These are phyloP conservation scores for Drosophila paramelanica DNA, from an alignment of 2,888 invertebrate species.

Conservation along the genomic window DNA sequence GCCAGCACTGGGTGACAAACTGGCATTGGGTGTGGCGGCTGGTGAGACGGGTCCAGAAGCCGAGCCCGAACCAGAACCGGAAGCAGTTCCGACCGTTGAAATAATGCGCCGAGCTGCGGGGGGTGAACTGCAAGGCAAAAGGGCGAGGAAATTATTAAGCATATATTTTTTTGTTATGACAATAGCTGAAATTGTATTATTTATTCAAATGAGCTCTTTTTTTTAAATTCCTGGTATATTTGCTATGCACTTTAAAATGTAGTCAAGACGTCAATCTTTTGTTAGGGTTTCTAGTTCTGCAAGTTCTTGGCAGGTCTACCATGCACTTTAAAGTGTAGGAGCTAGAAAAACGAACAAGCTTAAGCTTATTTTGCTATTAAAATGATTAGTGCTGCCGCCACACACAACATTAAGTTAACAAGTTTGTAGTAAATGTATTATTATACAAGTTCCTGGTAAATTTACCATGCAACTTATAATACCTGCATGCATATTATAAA, in stretches of 20 bases:
- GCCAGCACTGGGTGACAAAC: slow-evolving; percentile 64
- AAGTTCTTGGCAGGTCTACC: too few species aligned
- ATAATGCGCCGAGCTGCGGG: slow-evolving; percentile 82
- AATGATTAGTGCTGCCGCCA: too few species aligned
- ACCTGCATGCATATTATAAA: too few species aligned
- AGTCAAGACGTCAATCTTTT: too few species aligned
- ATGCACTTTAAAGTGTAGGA: too few species aligned
- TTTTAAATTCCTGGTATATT: neutral
- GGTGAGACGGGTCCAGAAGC: slow-evolving; percentile 22
- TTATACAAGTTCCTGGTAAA: neutral
- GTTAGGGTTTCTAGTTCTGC: too few species aligned
- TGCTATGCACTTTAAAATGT: too few species aligned
- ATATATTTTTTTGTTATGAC: too few species aligned
- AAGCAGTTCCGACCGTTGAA: slow-evolving; percentile 42
- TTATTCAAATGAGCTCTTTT: neutral
- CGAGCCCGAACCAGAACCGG: slow-evolving; percentile 11
- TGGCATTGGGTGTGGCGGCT: slow-evolving; percentile 34
- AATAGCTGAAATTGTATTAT: too few species aligned
- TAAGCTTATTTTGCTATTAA: too few species aligned
- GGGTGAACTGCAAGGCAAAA: slow-evolving; percentile 81
- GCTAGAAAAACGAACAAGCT: neutral
- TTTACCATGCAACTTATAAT: too few species aligned
- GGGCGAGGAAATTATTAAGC: neutral
- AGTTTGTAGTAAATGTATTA: neutral
- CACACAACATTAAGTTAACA: neutral